Conservation (phyloP, 2,113 vertebrate genomes). For the Pygoscelis antarcticus region DNA sequence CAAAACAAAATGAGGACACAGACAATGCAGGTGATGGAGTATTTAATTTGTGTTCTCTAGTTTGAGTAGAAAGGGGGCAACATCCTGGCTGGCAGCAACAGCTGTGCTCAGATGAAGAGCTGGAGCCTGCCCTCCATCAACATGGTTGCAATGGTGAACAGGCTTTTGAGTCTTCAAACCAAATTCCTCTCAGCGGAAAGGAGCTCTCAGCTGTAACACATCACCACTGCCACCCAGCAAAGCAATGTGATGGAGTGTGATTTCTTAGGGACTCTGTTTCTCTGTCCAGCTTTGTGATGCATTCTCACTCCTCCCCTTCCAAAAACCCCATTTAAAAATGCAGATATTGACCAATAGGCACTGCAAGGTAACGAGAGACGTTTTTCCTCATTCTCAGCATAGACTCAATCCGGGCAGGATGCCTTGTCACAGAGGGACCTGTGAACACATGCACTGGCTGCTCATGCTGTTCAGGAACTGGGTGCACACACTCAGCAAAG, state of each 20-base stretch:
- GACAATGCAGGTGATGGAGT: background rate
- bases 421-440: background rate
- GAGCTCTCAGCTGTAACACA: background rate
- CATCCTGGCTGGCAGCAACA: background rate
- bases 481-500: background rate
- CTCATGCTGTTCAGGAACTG: background rate
- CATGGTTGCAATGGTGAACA: background rate
- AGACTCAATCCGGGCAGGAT: background rate
- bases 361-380: background rate
- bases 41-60: background rate
- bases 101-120: background rate
- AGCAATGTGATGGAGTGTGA: background rate
- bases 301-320: background rate
- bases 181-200: background rate
- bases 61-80: background rate
- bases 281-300: background rate
- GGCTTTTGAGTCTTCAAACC: background rate
- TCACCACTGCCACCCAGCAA: background rate
- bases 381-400: background rate
- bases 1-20: background rate
- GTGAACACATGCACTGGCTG: conserved; percentile 16
- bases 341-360: background rate
- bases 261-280: background rate
- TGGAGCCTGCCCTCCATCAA: background rate
- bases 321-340: background rate